Percentiles rank a stretch among this genome's conserved stretches.
Evolutionary conservation across 92 coral and sea anemone species (phyloP).

Genomic region (Porites divaricata): DNA sequence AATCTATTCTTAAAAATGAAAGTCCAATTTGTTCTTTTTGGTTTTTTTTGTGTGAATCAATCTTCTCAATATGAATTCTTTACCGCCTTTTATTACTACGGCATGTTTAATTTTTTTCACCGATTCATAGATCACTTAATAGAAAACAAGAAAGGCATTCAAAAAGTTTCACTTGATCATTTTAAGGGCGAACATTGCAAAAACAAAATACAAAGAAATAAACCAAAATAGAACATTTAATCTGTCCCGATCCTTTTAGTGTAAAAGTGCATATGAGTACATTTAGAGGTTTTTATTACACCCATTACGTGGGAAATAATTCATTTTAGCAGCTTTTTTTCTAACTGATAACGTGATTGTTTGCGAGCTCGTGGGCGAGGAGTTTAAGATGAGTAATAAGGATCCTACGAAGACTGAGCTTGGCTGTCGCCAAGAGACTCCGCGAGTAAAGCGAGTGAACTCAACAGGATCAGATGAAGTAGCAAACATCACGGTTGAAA

Average conservation of each 20-base stretch:
- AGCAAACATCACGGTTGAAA: no score
- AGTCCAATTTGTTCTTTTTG: conserved; percentile 18
- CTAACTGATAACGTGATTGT: neutral
- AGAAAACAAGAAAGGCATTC: no score
- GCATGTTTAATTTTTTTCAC: no score
- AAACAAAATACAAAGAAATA: neutral
- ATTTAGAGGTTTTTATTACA: neutral
- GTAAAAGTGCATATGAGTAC: neutral
- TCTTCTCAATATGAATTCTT: neutral
- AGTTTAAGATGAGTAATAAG: no score
- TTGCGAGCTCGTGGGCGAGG: neutral
- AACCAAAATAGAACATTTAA: neutral
- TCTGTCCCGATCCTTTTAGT: neutral
- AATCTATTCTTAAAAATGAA: neutral
- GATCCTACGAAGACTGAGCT: no score
- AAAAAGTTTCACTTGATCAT: no score
- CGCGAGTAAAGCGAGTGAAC: no score
- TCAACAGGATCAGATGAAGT: no score
- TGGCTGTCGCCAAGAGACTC: no score
- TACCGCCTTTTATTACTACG: no score
- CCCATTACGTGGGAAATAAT: neutral
- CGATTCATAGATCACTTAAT: no score
- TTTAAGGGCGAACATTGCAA: neutral
- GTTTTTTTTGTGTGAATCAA: neutral
- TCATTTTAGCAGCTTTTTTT: neutral